Evolutionary conservation across 2,797 vertebrate species (phyloP), one percentile per base, ranked within the genome.

Genomic region (Pseudotriccus pelzelni): DNA sequence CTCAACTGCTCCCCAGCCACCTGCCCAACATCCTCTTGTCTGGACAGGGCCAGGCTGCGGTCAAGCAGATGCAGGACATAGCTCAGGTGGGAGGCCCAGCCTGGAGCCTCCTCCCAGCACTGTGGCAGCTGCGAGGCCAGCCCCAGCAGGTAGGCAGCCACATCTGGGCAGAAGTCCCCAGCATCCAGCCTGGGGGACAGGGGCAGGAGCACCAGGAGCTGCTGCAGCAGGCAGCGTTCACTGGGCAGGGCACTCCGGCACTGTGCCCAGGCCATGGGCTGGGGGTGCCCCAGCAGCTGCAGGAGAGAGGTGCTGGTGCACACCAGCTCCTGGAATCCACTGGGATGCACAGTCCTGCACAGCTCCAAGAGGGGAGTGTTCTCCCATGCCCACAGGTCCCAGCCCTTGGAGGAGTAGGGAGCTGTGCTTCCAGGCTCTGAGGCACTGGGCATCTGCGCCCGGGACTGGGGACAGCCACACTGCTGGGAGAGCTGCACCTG

Each of bases 21-120:
- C 53, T 95, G 94, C 93, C 98, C 98, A 5, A 98, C 98, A 50
- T 98, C 98, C 5, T 98, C 98, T 69, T 97, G 89, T 52, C 98
- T 98, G 2, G 98, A 98, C 53, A 98, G 98, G 32, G 98, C 98
- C 86, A 99, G 98, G 93, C 99, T 96, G 90, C 98, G 98, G 95
- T 99, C 98, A 93, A 99, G 93, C 80, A 99, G 96, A 53, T 98
- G 98, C 67, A 99, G 95, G 63, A 99, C 97, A 14, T 99, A 99
- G 50, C 98, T 98, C 34, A 99, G 96, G 0, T 96, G 97, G 14
- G 96, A 97, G 27, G 98, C 91, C 97, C 98, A 98, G 21, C 98
- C 97, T 11, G 98, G 96, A 3, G 92, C 25, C 32, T 43, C 98
- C 46, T 98, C 98, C 93, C 98, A 98, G 60, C 98, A 99, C 69